Percentiles rank a stretch among this genome's conserved stretches.
phyloP scores from a whole-genome alignment of 1,140 invertebrate species.

The Trissolcus basalis region DNA sequence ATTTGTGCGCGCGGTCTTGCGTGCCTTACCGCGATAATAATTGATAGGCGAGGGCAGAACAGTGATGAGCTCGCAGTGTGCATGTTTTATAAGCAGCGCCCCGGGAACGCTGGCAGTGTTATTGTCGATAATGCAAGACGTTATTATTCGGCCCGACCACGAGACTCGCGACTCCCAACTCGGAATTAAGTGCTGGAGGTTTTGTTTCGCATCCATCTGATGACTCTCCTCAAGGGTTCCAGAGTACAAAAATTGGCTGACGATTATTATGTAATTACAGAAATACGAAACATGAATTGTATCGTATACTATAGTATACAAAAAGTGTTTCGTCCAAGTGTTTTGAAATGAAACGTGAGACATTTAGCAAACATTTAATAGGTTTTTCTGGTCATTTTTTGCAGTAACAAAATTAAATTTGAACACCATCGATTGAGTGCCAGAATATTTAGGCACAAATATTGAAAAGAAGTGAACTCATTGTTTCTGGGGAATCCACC shows the following conservation, averaged over 20 bases:
- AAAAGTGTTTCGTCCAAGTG: no score
- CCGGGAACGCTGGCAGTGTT: constrained; percentile 8
- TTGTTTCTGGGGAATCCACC: no score
- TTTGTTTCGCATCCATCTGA: constrained; percentile 16
- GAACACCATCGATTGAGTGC: no score
- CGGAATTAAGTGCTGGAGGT: constrained; percentile 8
- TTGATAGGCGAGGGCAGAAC: constrained; percentile 27
- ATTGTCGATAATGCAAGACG: constrained; percentile 10
- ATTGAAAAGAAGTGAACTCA: no score
- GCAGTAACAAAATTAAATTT: no score
- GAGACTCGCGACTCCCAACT: neutral
- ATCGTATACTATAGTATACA: no score
- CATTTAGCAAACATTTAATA: no score
- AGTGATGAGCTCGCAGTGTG: constrained; percentile 22
- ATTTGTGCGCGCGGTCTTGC: constrained; percentile 3
- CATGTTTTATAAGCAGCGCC: constrained; percentile 32
- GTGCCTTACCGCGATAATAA: constrained; percentile 36
- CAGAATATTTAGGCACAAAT: no score
- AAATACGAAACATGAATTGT: constrained; percentile 18
- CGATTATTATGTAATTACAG: constrained; percentile 40
- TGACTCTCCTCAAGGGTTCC: constrained; percentile 13
- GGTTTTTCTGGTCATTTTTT: no score
- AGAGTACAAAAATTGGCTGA: constrained; percentile 10
- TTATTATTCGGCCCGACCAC: constrained; percentile 22
- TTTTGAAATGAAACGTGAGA: no score